Percentiles rank a stretch among this genome's conserved stretches.
Evolutionary conservation across 2,888 invertebrate genomes (phyloP).

Genomic region (Suillia variegata): DNA sequence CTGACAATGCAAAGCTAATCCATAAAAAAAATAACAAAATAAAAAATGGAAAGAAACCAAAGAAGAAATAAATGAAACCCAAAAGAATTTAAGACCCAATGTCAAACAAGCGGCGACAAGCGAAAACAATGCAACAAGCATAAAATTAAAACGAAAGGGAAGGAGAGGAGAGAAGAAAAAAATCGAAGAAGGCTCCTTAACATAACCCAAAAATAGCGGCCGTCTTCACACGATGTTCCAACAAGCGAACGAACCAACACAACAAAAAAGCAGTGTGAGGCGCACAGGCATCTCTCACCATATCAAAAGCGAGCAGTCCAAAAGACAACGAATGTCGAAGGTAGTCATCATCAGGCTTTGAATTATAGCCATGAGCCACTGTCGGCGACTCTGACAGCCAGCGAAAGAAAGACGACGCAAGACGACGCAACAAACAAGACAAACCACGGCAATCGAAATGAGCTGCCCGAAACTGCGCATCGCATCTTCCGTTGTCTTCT

Average conservation of each 20-base stretch:
- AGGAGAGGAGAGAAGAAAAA: not conserved
- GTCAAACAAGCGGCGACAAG: conserved; percentile 28
- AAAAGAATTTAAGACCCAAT: conserved; percentile 35
- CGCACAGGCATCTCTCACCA: conserved; percentile 10
- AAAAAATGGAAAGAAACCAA: too few species aligned
- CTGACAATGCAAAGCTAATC: conserved; percentile 43
- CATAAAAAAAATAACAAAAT: conserved; percentile 17
- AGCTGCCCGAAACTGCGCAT: conserved; percentile 18
- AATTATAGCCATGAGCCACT: conserved; percentile 51
- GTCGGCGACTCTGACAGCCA: conserved; percentile 32
- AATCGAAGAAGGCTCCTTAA: not conserved
- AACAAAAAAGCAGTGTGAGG: not conserved
- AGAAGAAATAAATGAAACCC: too few species aligned
- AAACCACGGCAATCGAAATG: conserved; percentile 11
- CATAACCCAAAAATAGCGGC: not conserved
- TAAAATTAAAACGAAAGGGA: not conserved
- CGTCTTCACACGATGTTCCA: conserved; percentile 4
- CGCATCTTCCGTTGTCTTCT: conserved; percentile 32
- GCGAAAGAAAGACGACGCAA: conserved; percentile 24
- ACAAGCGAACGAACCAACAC: conserved; percentile 4
- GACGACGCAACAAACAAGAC: conserved; percentile 19
- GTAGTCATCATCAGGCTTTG: conserved; percentile 53
- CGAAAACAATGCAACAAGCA: not conserved
- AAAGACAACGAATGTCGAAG: conserved; percentile 33
- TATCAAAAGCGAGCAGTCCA: too few species aligned